Conservation (phyloP, 2,797 vertebrate genomes). For the Arrhamphus sclerolepis region DNA sequence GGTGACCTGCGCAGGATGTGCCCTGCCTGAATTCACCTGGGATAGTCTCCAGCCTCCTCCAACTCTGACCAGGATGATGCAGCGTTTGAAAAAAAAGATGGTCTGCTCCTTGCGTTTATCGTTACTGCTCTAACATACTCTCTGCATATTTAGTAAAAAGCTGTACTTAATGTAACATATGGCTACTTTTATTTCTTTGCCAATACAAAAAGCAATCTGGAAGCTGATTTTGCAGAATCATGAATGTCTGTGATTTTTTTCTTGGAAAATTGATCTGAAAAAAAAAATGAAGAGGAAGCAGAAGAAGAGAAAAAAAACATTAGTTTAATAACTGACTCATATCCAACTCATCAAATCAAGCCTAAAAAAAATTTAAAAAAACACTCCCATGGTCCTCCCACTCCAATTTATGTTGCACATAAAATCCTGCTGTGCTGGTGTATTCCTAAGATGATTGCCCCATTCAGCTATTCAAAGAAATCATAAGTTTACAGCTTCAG, state of each 20-base stretch:
- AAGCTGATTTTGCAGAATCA: too few species aligned
- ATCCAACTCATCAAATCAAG: slow-evolving; percentile 28
- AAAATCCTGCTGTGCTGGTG: slow-evolving; percentile 2
- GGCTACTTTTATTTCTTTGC: too few species aligned
- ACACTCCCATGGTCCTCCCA: slow-evolving; percentile 18
- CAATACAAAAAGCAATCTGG: too few species aligned
- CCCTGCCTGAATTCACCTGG: too few species aligned
- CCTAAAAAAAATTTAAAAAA: too few species aligned
- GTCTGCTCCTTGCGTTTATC: neutral
- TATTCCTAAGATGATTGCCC: slow-evolving; percentile 21
- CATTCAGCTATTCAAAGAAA: slow-evolving; percentile 21
- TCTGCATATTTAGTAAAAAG: too few species aligned
- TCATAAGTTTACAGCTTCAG: slow-evolving; percentile 18
- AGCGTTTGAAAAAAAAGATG: too few species aligned
- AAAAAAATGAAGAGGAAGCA: slow-evolving; percentile 19
- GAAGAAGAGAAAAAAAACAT: slow-evolving; percentile 13
- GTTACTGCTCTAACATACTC: neutral
- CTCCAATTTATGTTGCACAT: slow-evolving; percentile 14
- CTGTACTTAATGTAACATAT: too few species aligned
- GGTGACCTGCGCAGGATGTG: too few species aligned
- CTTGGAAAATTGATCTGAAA: neutral
- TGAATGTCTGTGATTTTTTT: too few species aligned
- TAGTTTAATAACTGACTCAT: slow-evolving; percentile 25
- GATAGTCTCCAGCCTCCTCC: too few species aligned
- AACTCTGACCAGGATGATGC: too few species aligned